A percentile compares a stretch with the other conserved stretches of the same genome.
phyloP scores from a whole-genome alignment of 2,113 vertebrate genomes.

The Tor tambroides region DNA sequence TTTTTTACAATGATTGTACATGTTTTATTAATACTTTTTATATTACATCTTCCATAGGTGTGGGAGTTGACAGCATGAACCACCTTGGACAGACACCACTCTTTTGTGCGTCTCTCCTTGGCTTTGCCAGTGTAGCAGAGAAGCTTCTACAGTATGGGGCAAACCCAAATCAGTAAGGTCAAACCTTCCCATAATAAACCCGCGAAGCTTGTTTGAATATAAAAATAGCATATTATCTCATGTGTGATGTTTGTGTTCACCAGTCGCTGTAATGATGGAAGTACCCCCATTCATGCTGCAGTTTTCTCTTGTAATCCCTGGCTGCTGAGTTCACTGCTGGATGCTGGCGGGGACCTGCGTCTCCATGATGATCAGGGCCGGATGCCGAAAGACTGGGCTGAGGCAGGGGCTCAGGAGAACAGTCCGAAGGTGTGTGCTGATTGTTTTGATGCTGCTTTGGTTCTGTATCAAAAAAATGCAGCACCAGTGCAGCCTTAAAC shows the following conservation, averaged over 20 bases:
- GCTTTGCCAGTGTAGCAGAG: slow-evolving; percentile 75
- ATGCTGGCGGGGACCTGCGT: slow-evolving; percentile 84
- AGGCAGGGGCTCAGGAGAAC: slow-evolving; percentile 75
- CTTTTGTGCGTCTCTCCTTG: slow-evolving; percentile 80
- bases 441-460: background rate
- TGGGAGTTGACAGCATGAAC: slow-evolving; percentile 79
- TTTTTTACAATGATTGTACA: background rate
- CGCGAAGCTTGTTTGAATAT: slow-evolving; percentile 48
- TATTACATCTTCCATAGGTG: slow-evolving; percentile 66
- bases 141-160: slow-evolving; percentile 81
- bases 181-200: accelerated
- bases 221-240: background rate
- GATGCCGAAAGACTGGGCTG: slow-evolving; percentile 79
- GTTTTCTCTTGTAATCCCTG: slow-evolving; percentile 83
- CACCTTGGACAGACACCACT: slow-evolving; percentile 82
- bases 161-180: slow-evolving; percentile 59
- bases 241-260: background rate
- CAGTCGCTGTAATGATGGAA: slow-evolving; percentile 84
- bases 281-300: slow-evolving; percentile 86
- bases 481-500: background rate
- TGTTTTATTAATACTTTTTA: background rate
- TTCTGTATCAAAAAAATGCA: background rate
- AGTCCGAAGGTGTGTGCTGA: slow-evolving; percentile 69
- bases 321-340: slow-evolving; percentile 81
- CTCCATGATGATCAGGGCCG: slow-evolving; percentile 78